phyloP scores from a whole-genome alignment of 1,140 invertebrate genomes.

The Drosophila ercepeae region DNA sequence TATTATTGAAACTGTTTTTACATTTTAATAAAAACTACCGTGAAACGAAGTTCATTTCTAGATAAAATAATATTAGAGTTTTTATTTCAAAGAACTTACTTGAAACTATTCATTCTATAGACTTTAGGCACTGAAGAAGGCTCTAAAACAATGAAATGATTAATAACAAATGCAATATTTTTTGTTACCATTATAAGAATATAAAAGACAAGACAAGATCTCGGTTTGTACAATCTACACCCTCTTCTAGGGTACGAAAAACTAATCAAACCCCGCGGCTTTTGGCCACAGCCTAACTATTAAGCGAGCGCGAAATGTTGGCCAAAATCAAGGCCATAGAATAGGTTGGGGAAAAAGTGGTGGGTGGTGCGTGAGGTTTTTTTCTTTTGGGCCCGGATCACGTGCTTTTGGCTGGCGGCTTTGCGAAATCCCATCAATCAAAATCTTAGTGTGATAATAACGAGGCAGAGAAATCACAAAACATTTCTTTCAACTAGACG shows the following conservation, averaged over 20 bases:
- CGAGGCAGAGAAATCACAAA: slow-evolving; percentile 72
- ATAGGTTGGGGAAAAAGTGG: background rate
- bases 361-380: background rate
- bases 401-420: slow-evolving; percentile 33
- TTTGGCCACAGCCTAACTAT: slow-evolving; percentile 35
- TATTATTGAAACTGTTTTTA: background rate
- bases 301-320: slow-evolving; percentile 12
- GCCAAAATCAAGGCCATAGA: slow-evolving; percentile 42
- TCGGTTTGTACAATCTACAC: no score
- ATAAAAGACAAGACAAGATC: background rate
- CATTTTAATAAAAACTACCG: no score
- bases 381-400: slow-evolving; percentile 5
- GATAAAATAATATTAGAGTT: no score
- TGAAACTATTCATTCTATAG: no score
- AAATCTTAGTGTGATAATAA: slow-evolving; percentile 78
- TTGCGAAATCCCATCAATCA: slow-evolving; percentile 73
- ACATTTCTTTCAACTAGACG: slow-evolving; percentile 62
- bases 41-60: no score
- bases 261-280: slow-evolving; percentile 66
- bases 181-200: no score
- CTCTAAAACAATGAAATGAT: no score
- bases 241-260: no score
- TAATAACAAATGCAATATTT: no score
- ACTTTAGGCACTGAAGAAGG: no score
- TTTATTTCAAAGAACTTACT: no score